Base-by-base conservation (phyloP, 2,797 vertebrate species). In the Serranus cabrilla region DNA sequence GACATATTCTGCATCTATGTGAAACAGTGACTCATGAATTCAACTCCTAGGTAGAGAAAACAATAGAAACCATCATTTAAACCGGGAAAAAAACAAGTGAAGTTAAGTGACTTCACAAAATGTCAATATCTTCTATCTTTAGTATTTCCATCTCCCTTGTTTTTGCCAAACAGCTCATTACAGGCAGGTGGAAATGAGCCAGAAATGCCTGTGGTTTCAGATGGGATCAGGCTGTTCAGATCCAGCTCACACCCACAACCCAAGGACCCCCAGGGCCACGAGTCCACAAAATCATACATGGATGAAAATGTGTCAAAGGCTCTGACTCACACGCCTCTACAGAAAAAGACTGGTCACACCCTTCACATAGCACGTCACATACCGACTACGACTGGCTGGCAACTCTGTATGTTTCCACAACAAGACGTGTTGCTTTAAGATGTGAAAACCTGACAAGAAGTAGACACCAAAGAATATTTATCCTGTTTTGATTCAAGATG, bases 171-270 rank as follows among this genome's bases (percentile, higher is more conserved):
- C 46, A 37, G 67, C 23, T 77, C 72, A 74, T 85, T 78, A 82
- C 17, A 82, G 72, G 69, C 69, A 74, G 21, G 31, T 81, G 85
- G 80, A 75, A 16, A 49, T 62, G 34, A 81, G 65, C 76, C 85
- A 91, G 51, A 83, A 76, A 82, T 77, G 51, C 73, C 81, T 87
- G 87, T 80, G 86, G 91, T 87, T 90, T 84, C 57, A 83, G 68
- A 87, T 76, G 63, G 62, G 81, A 87, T 84, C 79, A 65, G 76
- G 45, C 80, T 84, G 78, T 81, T 84, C 68, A 79, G 40, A 82
- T 78, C 31, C 56, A 85, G 68, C 74, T 74, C 70, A 78, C 77
- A 84, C 82, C 71, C 78, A 81, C 56, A 85, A 72, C 54, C 45
- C 63, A 50, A 45, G 52, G 74, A 84, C 74, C 83, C 85, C 72